phyloP scores from a whole-genome alignment of 1,140 invertebrate genomes.

The Manduca sexta region DNA sequence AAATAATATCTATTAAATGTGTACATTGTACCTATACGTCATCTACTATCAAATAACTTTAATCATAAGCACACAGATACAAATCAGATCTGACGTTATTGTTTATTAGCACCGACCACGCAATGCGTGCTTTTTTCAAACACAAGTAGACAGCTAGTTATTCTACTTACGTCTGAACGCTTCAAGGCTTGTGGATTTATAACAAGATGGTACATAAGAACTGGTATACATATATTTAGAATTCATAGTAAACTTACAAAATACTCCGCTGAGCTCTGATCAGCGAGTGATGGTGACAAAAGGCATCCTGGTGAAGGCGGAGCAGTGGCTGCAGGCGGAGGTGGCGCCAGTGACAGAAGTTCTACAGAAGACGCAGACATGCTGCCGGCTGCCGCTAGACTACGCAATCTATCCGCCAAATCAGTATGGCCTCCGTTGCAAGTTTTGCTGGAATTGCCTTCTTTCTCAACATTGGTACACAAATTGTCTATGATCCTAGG shows the following conservation, averaged over 20 bases:
- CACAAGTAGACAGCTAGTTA: constrained; percentile 8
- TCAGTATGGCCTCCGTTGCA: constrained; percentile 53
- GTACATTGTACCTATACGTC: too few species aligned
- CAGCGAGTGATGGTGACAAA: constrained; percentile 54
- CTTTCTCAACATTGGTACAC: constrained; percentile 44
- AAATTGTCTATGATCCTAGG: constrained; percentile 63
- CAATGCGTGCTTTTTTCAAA: constrained; percentile 7
- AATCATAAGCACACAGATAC: too few species aligned
- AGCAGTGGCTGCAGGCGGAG: constrained; percentile 61
- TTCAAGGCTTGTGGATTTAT: constrained; percentile 4
- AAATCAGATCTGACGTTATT: too few species aligned
- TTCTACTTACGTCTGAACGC: constrained; percentile 5
- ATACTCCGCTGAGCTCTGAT: constrained; percentile 59
- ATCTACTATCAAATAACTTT: too few species aligned
- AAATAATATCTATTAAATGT: too few species aligned
- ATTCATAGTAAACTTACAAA: constrained; percentile 48
- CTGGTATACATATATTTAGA: neutral
- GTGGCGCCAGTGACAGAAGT: constrained; percentile 69
- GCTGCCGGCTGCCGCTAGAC: constrained; percentile 69
- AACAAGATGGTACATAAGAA: constrained; percentile 10
- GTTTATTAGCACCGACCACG: too few species aligned
- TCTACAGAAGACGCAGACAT: constrained; percentile 68
- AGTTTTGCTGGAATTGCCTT: constrained; percentile 33
- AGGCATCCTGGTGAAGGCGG: constrained; percentile 60
- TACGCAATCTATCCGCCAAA: constrained; percentile 63